Conservation (phyloP, 2,888 invertebrate species). For the Polymixis flavicincta region DNA sequence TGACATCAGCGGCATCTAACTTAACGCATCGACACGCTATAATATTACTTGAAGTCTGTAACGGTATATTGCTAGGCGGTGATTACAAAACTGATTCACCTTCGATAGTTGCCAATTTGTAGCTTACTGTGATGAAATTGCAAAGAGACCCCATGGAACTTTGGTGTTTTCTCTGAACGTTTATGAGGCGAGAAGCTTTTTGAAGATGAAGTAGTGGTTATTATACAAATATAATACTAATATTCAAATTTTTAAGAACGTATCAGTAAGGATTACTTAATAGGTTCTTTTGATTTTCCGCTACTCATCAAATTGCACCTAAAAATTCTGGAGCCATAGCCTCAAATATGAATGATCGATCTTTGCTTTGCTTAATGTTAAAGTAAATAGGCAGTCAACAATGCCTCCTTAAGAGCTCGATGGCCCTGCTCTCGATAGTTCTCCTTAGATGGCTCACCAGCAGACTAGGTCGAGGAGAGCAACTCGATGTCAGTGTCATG, state of each 20-base stretch:
- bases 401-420: conserved; percentile 86
- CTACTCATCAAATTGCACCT: neutral
- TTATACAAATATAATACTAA: neutral
- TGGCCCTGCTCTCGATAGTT: conserved; percentile 90
- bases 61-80: conserved; percentile 23
- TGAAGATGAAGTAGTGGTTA: neutral
- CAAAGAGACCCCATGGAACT: conserved; percentile 3
- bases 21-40: conserved; percentile 46
- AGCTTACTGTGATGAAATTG: conserved; percentile 20
- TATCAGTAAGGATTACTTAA: neutral
- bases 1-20: conserved; percentile 60
- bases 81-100: conserved; percentile 26
- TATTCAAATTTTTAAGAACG: neutral
- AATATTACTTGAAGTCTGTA: conserved; percentile 34
- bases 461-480: conserved; percentile 90
- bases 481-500: conserved; percentile 88
- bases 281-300: neutral
- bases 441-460: conserved; percentile 90
- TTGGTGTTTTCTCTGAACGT: neutral
- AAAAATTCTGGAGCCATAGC: neutral
- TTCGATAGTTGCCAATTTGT: conserved; percentile 11
- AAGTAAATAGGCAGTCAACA: conserved; percentile 79
- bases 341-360: conserved; percentile 30
- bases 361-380: conserved; percentile 37
- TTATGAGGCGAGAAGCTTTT: neutral